phyloP scores from a whole-genome alignment of 2,113 vertebrate genomes.

The Anoura caudifer region DNA sequence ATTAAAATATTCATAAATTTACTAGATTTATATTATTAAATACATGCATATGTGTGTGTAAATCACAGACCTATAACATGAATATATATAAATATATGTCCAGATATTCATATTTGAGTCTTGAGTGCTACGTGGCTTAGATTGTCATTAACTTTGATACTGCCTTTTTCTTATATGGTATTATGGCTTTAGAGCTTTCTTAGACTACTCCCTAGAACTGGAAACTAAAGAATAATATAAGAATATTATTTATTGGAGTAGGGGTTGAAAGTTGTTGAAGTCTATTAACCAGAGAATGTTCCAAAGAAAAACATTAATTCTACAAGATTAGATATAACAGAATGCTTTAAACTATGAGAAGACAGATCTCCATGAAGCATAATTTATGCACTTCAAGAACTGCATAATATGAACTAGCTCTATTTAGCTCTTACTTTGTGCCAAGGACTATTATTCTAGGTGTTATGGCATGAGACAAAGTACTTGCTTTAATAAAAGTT shows the following conservation, averaged over 20 bases:
- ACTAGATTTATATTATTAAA: background rate
- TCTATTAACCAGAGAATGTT: background rate
- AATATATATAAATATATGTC: background rate
- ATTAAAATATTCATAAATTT: background rate
- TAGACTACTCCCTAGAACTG: background rate
- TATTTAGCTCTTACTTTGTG: background rate
- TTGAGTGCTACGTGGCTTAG: background rate
- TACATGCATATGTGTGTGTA: background rate
- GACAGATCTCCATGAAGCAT: background rate
- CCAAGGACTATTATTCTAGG: background rate
- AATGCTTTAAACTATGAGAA: background rate
- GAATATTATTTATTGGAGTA: background rate
- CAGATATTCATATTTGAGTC: background rate
- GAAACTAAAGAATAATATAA: background rate
- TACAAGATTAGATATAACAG: background rate
- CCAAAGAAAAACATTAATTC: background rate
- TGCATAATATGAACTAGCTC: background rate
- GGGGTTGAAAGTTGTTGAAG: background rate
- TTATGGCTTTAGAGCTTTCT: background rate
- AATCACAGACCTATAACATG: background rate
- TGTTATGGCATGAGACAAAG: background rate
- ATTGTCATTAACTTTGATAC: background rate
- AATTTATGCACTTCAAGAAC: background rate
- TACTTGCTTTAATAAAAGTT: background rate
- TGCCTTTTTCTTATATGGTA: background rate